A percentile compares a stretch with the other conserved stretches of the same genome.
Conservation (phyloP, 1,140 invertebrate genomes). For the Pseudomyrmex flavicornis region DNA sequence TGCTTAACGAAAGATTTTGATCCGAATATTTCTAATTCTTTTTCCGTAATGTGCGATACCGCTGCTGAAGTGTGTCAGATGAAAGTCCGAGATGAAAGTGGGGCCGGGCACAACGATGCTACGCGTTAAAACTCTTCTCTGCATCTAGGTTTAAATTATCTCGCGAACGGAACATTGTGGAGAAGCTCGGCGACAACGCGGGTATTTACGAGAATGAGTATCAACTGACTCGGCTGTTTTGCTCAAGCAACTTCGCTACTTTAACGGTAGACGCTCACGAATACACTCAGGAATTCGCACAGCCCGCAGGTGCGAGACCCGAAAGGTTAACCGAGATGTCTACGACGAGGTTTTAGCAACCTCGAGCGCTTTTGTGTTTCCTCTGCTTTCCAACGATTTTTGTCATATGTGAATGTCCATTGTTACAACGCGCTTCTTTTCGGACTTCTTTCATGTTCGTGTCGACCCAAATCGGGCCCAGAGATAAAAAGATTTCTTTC, state of each 20-base stretch:
- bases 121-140: conserved; percentile 15
- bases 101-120: conserved; percentile 19
- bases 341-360: conserved; percentile 7
- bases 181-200: conserved; percentile 19
- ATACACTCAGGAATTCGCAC: conserved; percentile 32
- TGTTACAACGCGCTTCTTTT: not conserved
- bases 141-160: conserved; percentile 33
- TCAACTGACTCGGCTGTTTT: conserved; percentile 40
- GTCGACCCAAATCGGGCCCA: not conserved
- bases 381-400: conserved; percentile 24
- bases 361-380: not conserved
- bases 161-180: not conserved
- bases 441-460: not conserved
- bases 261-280: conserved; percentile 43
- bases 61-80: conserved; percentile 44
- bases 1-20: not conserved
- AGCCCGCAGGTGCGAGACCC: conserved; percentile 35
- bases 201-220: conserved; percentile 12
- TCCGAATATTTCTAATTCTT: not conserved
- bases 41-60: not conserved
- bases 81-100: conserved; percentile 57
- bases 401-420: not conserved
- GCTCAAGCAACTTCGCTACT: not conserved
- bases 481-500: not conserved
- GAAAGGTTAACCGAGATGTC: conserved; percentile 41